Evolutionary conservation across 2,797 vertebrate species (phyloP), one percentile per base, ranked within the genome.

Genomic region (Hozukius guyotensis): DNA sequence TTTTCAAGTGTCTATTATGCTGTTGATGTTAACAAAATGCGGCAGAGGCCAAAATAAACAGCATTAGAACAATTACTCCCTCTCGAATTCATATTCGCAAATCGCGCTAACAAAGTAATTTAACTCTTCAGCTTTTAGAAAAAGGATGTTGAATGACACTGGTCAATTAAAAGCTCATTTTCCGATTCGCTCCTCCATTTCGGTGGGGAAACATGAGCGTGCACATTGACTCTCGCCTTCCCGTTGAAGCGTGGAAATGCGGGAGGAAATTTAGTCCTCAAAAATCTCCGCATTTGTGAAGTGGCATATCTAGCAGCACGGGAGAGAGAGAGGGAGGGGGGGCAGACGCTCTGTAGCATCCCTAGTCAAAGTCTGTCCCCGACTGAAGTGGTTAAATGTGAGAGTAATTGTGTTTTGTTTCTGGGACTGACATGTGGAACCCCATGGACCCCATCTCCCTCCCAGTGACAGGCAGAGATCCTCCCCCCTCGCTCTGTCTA

Each of bases 391-490:
- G 93, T 94, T 94, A 94, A 94, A 94, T 92, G 92, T 92, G 94
- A 94, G 93, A 94, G 90, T 94, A 94, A 95, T 94, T 95, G 95
- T 94, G 94, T 94, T 95, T 95, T 94, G 95, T 95, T 95, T 95
- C 93, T 93, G 92, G 92, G 93, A 94, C 93, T 95, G 94, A 94
- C 94, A 95, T 93, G 93, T 88, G 91, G 94, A 95, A 94, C 94
- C 94, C 95, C 91, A 92, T 74, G 94, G 95, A 95, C 93, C 93
- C 93, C 93, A 94, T 96, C 94, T 95, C 92, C 95, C 94, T 95
- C 93, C 94, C 93, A 95, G 94, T 95, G 95, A 96, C 95, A 96
- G 94, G 94, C 95, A 94, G 93, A 95, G 91, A 94, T 94, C 94
- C 93, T 93, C 95, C 93, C 94, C 94, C 94, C 93, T 95, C 91